Percentiles rank a stretch among this genome's conserved stretches.
These are phyloP conservation scores for Spizella passerina DNA, from an alignment of 2,797 vertebrate species.

Conservation along the genomic window DNA sequence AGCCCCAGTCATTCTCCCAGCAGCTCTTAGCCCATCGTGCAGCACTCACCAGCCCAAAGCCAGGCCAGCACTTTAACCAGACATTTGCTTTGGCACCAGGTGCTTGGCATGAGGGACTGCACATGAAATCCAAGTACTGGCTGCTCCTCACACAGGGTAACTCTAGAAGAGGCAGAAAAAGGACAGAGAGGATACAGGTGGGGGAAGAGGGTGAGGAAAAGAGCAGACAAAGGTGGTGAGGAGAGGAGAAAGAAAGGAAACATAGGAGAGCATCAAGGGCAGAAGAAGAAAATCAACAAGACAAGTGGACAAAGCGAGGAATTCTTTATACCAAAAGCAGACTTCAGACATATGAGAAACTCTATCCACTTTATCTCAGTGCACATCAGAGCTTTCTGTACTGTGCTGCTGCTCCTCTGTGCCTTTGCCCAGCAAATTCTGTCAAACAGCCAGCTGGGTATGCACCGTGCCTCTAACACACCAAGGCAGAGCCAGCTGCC, in stretches of 20 bases:
- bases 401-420: not conserved
- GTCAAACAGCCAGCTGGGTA: not conserved
- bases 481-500: not conserved
- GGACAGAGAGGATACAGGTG: too few species aligned
- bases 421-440: not conserved
- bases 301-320: not conserved
- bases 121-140: conserved; percentile 47
- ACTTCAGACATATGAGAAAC: not conserved
- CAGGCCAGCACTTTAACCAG: conserved; percentile 74
- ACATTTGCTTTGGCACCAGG: conserved; percentile 79
- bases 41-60: not conserved
- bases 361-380: not conserved
- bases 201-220: not conserved
- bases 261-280: not conserved
- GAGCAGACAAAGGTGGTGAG: not conserved
- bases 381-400: not conserved
- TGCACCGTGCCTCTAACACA: accelerated
- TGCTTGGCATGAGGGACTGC: conserved; percentile 61
- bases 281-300: not conserved
- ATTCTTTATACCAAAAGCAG: not conserved
- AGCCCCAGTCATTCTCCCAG: not conserved
- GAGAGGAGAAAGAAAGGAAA: not conserved
- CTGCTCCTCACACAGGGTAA: not conserved
- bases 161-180: not conserved
- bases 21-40: not conserved